These are phyloP conservation scores for Dallia pectoralis DNA, from an alignment of 2,797 vertebrate genomes.

Conservation along the genomic window DNA sequence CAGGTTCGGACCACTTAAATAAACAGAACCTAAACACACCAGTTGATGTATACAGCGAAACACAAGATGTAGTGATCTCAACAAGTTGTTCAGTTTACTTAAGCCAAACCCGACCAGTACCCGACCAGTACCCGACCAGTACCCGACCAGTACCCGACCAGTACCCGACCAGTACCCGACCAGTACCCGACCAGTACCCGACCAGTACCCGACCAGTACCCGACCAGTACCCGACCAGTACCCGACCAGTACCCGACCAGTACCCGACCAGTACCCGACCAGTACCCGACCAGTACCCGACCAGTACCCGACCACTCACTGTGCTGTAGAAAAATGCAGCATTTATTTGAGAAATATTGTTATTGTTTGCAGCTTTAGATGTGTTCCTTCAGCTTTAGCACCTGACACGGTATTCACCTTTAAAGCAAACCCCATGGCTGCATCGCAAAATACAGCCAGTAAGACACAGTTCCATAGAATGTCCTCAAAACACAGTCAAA, in stretches of 20 bases:
- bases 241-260: too few relatives aligned
- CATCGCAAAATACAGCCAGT: background rate
- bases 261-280: too few relatives aligned
- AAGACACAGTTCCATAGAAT: background rate
- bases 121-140: too few relatives aligned
- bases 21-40: background rate
- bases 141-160: too few relatives aligned
- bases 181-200: too few relatives aligned
- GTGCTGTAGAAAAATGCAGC: background rate
- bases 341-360: background rate
- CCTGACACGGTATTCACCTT: background rate
- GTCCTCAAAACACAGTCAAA: background rate
- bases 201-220: too few relatives aligned
- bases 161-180: too few relatives aligned
- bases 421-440: background rate
- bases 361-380: background rate
- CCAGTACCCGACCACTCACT: too few relatives aligned
- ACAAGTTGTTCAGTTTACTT: constrained; percentile 33
- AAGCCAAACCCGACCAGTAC: background rate
- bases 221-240: too few relatives aligned
- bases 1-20: background rate
- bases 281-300: too few relatives aligned
- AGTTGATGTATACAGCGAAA: background rate
- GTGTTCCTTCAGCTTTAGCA: background rate
- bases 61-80: constrained; percentile 13